A percentile compares a stretch with the other conserved stretches of the same genome.
phyloP scores from a whole-genome alignment of 2,113 vertebrate genomes.

The Tachuris rubrigastra region DNA sequence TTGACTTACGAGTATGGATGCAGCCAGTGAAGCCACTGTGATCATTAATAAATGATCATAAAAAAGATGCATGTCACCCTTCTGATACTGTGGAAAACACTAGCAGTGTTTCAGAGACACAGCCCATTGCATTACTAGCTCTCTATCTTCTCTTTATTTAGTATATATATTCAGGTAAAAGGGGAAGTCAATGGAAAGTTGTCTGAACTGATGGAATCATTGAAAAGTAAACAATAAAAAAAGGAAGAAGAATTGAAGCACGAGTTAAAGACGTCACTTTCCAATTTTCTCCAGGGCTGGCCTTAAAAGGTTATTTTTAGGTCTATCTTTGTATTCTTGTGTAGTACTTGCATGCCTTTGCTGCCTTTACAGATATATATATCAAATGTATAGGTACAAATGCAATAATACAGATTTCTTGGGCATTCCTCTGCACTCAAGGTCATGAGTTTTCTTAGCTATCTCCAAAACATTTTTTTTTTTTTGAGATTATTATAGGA shows the following conservation, averaged over 20 bases:
- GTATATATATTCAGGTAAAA: background rate
- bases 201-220: background rate
- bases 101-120: background rate
- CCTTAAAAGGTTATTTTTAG: background rate
- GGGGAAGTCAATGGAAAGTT: background rate
- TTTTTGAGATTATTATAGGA: background rate
- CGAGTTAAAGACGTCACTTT: background rate
- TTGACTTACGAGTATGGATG: background rate
- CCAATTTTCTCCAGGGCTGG: background rate
- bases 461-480: background rate
- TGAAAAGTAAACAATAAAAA: background rate
- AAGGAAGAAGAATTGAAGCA: background rate
- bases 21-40: background rate
- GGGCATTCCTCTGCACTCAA: background rate
- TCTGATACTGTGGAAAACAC: background rate
- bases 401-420: background rate
- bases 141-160: background rate
- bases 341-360: background rate
- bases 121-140: rapidly evolving
- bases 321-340: background rate
- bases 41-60: background rate
- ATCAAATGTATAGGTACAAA: background rate
- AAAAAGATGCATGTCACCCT: background rate
- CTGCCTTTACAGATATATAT: background rate
- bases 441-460: background rate